Evolutionary conservation across 2,797 vertebrate species (phyloP), one percentile per base, ranked within the genome.

Genomic region (Bryconaethiops microstoma): DNA sequence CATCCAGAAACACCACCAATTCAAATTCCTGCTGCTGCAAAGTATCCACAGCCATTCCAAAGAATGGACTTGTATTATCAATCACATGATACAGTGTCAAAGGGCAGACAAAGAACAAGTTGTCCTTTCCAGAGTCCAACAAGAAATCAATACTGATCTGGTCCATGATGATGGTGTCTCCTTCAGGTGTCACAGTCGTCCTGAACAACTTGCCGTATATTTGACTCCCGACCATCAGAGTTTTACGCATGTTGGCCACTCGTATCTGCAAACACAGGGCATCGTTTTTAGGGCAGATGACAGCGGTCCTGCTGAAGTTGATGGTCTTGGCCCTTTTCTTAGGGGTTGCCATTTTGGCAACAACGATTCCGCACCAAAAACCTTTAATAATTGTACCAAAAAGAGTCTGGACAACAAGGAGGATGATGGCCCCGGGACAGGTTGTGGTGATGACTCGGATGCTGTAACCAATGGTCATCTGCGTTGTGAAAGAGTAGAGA

Each of bases 321-420:
- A 99, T 96, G 40, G 97, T 98, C 89, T 98, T 98, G 4, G 96
- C 97, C 23, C 97, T 90, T 67, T 97, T 97, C 80, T 99, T 99
- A 39, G 97, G 95, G 74, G 94, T 91, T 0, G 97, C 96, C 79
- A 99, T 98, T 91, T 99, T 99, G 79, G 96, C 54, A 23, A 77
- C 67, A 0, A 82, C 95, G 84, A 97, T 93, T 0, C 97, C 98
- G 2, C 96, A 97, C 96, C 98, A 96, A 83, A 99, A 97, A 74
- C 96, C 96, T 77, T 97, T 97, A 88, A 99, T 95, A 59, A 99
- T 93, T 0, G 95, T 95, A 0, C 98, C 97, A 0, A 97, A 19
- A 45, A 99, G 94, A 23, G 95, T 95, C 89, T 99, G 98, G 83
- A 95, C 94, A 77, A 97, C 91, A 0, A 99, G 87, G 25, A 99